Evolutionary conservation across 2,113 vertebrate genomes (phyloP).

Genomic region (Dolichallabes microphthalmus): DNA sequence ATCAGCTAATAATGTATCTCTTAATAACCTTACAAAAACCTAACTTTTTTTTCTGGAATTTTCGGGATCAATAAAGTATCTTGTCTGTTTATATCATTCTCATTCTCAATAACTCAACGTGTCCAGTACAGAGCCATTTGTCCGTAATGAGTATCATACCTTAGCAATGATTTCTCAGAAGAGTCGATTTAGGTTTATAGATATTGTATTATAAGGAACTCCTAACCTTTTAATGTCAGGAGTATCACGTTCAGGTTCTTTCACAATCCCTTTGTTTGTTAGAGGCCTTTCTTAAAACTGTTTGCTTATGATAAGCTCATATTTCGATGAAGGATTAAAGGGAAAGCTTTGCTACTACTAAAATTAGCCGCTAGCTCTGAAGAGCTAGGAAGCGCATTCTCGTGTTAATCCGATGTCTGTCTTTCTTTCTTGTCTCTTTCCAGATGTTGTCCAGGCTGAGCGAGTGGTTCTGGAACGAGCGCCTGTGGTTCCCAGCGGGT

Average conservation of each 20-base stretch:
- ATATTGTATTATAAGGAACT: not conserved
- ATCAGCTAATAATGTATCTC: not conserved
- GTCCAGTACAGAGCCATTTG: no score
- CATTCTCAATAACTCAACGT: no score
- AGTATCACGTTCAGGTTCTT: not conserved
- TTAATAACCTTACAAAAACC: no score
- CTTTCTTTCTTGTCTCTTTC: not conserved
- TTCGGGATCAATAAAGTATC: no score
- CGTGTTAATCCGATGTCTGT: not conserved
- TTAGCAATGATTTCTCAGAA: not conserved
- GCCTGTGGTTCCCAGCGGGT: conserved; percentile 88
- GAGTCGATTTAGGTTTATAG: not conserved
- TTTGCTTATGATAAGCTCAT: not conserved
- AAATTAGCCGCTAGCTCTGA: not conserved
- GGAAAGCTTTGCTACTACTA: not conserved
- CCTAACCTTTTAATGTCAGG: not conserved
- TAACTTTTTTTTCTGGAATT: no score
- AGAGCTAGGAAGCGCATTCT: not conserved
- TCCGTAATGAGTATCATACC: no score
- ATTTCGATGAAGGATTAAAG: not conserved
- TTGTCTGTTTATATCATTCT: no score
- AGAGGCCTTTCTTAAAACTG: not conserved
- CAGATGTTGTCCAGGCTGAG: conserved; percentile 82
- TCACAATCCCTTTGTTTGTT: not conserved
- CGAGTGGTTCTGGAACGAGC: conserved; percentile 87